Evolutionary conservation across 2,888 invertebrate species (phyloP).

Genomic region (Pogonocherus hispidulus): DNA sequence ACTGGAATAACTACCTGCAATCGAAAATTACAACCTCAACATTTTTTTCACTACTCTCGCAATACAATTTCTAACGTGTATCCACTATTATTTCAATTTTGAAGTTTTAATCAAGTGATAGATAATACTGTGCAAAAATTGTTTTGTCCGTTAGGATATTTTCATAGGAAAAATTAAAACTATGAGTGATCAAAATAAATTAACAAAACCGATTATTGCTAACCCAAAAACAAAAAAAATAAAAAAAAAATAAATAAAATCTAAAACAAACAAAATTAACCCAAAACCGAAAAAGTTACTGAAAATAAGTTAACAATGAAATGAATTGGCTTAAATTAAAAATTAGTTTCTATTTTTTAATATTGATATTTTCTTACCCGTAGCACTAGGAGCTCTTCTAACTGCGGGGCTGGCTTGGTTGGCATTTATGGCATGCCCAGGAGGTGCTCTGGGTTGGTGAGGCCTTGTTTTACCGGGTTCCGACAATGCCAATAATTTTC

Average conservation of each 20-base stretch:
- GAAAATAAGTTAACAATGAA: not conserved
- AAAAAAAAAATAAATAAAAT: not conserved
- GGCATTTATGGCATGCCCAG: conserved; percentile 72
- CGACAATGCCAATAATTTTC: conserved; percentile 93
- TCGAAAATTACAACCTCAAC: conserved; percentile 25
- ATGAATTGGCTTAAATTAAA: not conserved
- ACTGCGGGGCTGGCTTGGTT: conserved; percentile 76
- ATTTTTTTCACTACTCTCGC: conserved; percentile 17
- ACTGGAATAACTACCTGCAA: conserved; percentile 70
- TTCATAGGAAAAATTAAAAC: not conserved
- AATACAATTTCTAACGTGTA: conserved; percentile 11
- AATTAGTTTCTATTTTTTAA: not conserved
- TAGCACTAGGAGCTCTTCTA: conserved; percentile 70
- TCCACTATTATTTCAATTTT: conserved; percentile 29
- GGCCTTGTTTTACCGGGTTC: conserved; percentile 90
- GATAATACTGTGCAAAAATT: no score
- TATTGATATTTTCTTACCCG: conserved; percentile 57
- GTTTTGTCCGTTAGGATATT: no score
- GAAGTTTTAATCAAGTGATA: no score
- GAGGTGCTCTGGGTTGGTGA: conserved; percentile 84
- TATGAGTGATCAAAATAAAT: conserved; percentile 3
- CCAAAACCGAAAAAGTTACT: not conserved
- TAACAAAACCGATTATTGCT: not conserved
- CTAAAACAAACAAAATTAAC: not conserved
- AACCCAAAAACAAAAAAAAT: no score